These are phyloP conservation scores for Rhagium mordax DNA, from an alignment of 2,888 invertebrate species.

Conservation along the genomic window DNA sequence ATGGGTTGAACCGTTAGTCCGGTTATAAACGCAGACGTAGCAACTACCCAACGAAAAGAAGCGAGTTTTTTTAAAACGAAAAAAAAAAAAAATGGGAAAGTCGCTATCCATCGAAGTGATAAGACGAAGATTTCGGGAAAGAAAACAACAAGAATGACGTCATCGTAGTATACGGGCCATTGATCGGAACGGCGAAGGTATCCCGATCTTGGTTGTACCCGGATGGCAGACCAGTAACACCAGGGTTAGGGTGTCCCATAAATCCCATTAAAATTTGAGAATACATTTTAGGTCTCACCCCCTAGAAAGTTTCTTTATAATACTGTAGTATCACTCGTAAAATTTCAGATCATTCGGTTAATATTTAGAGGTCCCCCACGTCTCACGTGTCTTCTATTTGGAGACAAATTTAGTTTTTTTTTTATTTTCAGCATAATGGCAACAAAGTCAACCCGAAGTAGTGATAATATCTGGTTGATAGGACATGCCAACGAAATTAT, in stretches of 20 bases:
- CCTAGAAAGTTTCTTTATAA: not conserved
- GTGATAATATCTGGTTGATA: not conserved
- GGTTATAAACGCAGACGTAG: too few species aligned
- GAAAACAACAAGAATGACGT: too few species aligned
- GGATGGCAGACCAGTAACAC: too few species aligned
- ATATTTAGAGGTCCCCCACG: conserved; percentile 1
- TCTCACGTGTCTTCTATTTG: not conserved
- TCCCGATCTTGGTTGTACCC: too few species aligned
- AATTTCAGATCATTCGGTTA: not conserved
- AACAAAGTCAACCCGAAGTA: not conserved
- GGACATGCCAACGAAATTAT: not conserved
- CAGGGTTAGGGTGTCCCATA: not conserved
- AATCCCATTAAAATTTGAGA: not conserved
- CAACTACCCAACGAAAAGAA: too few species aligned
- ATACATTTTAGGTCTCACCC: not conserved
- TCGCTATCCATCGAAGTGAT: too few species aligned
- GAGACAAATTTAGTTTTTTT: not conserved
- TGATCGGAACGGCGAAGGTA: too few species aligned
- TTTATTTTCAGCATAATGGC: not conserved
- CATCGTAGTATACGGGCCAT: too few species aligned
- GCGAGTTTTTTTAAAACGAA: too few species aligned
- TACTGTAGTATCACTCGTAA: not conserved
- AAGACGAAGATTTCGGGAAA: too few species aligned
- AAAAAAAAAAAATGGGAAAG: too few species aligned
- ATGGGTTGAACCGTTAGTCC: too few species aligned